Percentiles rank a stretch among this genome's conserved stretches.
Evolutionary conservation across 2,113 vertebrate species (phyloP).

Genomic region (Trichomycterus rosablanca): DNA sequence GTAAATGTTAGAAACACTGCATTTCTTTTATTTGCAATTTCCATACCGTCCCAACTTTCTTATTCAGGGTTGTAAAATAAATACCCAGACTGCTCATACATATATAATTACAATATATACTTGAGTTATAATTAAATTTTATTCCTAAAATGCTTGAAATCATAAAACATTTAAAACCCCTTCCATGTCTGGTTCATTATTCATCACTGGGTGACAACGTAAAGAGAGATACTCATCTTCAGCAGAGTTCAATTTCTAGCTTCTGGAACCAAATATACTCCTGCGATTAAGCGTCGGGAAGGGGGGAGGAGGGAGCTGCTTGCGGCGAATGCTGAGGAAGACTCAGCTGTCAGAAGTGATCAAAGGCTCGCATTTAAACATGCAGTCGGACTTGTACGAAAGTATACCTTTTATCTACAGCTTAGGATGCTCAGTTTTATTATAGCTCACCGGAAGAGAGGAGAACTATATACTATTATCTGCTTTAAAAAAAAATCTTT

Average conservation of each 20-base stretch:
- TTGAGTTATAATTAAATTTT: not conserved
- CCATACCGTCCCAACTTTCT: too few species aligned
- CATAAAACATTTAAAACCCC: slow-evolving; percentile 5
- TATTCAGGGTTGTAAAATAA: too few species aligned
- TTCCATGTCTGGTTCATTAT: not conserved
- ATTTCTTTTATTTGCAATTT: not conserved
- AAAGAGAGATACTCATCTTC: slow-evolving; percentile 15
- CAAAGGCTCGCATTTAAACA: slow-evolving; percentile 41
- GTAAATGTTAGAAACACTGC: not conserved
- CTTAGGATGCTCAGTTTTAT: slow-evolving; percentile 39
- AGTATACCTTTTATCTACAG: slow-evolving; percentile 43
- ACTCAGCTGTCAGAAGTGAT: slow-evolving; percentile 50
- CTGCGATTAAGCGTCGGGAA: slow-evolving; percentile 36
- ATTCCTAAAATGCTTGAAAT: not conserved
- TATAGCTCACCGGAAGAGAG: slow-evolving; percentile 14
- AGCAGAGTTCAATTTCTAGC: slow-evolving; percentile 27
- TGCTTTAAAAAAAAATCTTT: slow-evolving; percentile 36
- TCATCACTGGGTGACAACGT: not conserved
- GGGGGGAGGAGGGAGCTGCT: slow-evolving; percentile 23
- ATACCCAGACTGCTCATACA: not conserved
- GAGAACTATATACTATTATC: slow-evolving; percentile 30
- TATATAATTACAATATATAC: not conserved
- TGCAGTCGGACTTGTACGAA: slow-evolving; percentile 41
- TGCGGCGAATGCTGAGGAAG: slow-evolving; percentile 42
- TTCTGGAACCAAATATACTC: slow-evolving; percentile 40